Evolutionary conservation across 2,888 invertebrate genomes (phyloP).

Genomic region (Nemotelus pantherinus): DNA sequence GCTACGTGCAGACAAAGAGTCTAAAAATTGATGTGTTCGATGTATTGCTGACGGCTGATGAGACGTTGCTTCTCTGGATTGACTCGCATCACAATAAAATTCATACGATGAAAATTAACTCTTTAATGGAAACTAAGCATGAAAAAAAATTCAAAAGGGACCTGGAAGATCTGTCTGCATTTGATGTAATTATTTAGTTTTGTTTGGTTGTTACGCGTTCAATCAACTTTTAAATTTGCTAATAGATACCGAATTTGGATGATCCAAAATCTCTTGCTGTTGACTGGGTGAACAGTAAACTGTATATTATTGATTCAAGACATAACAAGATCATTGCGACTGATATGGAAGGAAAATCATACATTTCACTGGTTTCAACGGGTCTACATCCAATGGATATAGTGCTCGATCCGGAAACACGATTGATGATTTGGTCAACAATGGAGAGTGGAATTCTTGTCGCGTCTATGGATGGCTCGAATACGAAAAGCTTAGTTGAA

Average conservation of each 20-base stretch:
- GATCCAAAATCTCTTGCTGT: constrained; percentile 80
- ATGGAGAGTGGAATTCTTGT: constrained; percentile 75
- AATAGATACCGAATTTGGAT: constrained; percentile 67
- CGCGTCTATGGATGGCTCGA: constrained; percentile 73
- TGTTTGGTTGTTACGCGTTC: neutral
- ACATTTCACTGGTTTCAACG: constrained; percentile 61
- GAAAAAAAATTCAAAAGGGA: constrained; percentile 52
- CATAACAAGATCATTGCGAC: constrained; percentile 63
- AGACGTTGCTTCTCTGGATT: constrained; percentile 64
- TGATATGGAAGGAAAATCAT: constrained; percentile 62
- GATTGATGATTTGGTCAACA: constrained; percentile 78
- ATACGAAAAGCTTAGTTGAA: constrained; percentile 69
- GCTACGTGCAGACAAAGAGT: constrained; percentile 73
- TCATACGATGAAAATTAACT: constrained; percentile 64
- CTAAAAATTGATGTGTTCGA: constrained; percentile 71
- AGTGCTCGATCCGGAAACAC: constrained; percentile 73
- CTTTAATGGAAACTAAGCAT: constrained; percentile 43
- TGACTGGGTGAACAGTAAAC: constrained; percentile 74
- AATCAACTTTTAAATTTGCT: neutral
- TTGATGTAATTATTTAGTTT: constrained; percentile 57
- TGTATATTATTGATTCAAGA: constrained; percentile 75
- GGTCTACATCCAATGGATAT: constrained; percentile 77
- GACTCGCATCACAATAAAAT: constrained; percentile 65
- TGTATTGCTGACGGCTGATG: constrained; percentile 69
- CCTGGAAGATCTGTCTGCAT: constrained; percentile 61